Percentiles rank a stretch among this genome's conserved stretches.
Conservation (phyloP, 64 coral and sea anemone genomes). For the Stichodactyla helianthus region DNA sequence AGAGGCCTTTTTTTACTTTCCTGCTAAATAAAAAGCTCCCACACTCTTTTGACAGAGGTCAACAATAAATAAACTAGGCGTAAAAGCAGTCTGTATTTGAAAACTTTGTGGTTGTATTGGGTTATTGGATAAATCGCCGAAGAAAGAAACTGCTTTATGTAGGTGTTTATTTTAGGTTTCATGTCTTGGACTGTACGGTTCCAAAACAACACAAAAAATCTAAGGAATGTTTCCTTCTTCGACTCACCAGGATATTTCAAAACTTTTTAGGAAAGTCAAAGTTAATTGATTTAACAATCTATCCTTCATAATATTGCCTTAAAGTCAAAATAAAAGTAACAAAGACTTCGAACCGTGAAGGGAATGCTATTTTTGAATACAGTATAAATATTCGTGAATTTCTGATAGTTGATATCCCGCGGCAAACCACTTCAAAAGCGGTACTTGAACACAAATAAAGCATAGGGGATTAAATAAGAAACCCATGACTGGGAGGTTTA, state of each 20-base stretch:
- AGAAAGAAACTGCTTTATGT: conserved; percentile 9
- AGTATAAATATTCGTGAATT: background rate
- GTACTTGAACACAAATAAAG: background rate
- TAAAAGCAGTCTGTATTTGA: background rate
- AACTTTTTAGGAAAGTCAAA: background rate
- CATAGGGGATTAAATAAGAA: background rate
- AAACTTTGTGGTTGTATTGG: background rate
- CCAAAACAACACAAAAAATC: conserved; percentile 4
- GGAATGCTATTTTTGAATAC: background rate
- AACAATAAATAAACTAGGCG: conserved; percentile 14
- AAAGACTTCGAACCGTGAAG: background rate
- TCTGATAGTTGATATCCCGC: background rate
- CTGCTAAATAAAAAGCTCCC: background rate
- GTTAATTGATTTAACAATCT: background rate
- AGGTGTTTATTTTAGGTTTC: conserved; percentile 9
- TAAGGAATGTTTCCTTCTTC: background rate
- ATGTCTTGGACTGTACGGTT: background rate
- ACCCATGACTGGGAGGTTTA: background rate
- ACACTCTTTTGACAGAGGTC: background rate
- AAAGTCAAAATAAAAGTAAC: background rate
- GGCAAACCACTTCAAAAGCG: background rate
- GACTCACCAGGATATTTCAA: background rate
- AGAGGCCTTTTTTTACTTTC: background rate
- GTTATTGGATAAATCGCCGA: conserved; percentile 16
- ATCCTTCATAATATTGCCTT: background rate